Base-by-base conservation (phyloP, 2,113 vertebrate species). In the Carassius carassius region DNA sequence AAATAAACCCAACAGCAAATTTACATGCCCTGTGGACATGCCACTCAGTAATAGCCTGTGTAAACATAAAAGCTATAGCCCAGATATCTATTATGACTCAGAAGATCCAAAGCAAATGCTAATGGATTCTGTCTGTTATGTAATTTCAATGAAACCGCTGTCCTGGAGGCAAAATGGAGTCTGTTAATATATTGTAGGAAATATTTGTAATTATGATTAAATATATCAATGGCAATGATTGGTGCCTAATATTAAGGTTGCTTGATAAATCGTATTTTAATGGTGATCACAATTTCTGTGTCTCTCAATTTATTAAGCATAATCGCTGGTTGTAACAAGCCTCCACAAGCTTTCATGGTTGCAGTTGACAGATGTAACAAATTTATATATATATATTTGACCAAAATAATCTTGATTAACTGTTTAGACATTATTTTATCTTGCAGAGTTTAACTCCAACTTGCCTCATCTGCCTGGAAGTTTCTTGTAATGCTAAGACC, bases 31-130 rank as follows among this genome's bases (percentile, higher is more conserved):
- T 37, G 13, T 74, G 78, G 81, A 70, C 60, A 70, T 83, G 70
- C 54, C 81, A 76, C 56, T 87, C 83, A 44, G 73, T 83, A 83
- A 83, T 65, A 49, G 69, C 3, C 16, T 21, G 79, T 69, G 49
- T 81, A 83, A 84, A 84, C 35, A 32, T 81, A 69, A 75, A 86
- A 51, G 60, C 32, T 47, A 41, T 9, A 75, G 3, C 21, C 35
- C 70, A 81, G 77, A 60, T 41, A 77, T 80, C 49, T 73, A 84
- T 86, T 86, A 81, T 67, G 74, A 67, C 17, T 80, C 37, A 49
- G 51, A 74, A 83, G 82, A 74, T 76, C 51, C 58, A 86, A 77
- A 88, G 65, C 72, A 56, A 76, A 87, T 86, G 75, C 78, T 78
- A 86, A 77, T 76, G 81, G 84, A 84, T 82, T 41, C 78, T 63